phyloP scores from a whole-genome alignment of 2,888 invertebrate genomes.

The Mythimna ferrago region DNA sequence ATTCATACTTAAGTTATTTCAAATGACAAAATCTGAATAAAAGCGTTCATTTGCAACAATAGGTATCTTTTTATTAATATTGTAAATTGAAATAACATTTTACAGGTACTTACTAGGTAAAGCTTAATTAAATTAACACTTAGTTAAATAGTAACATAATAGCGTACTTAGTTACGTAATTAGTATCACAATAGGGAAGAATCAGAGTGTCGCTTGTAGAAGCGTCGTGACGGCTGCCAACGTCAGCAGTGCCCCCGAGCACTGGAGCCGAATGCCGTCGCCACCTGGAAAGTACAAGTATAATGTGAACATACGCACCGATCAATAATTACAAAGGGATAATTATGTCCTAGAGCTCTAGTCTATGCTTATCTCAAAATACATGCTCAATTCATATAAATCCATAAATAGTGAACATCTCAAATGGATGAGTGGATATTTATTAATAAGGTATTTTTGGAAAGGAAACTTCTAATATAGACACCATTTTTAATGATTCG shows the following conservation, averaged over 20 bases:
- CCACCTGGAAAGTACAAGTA: conserved; percentile 53
- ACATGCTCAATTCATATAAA: conserved; percentile 1
- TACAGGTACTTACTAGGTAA: conserved; percentile 58
- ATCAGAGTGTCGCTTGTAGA: conserved; percentile 52
- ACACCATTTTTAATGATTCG: neutral
- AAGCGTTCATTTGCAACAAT: conserved; percentile 46
- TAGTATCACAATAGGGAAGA: conserved; percentile 72
- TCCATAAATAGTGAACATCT: neutral
- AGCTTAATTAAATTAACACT: conserved; percentile 69
- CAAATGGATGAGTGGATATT: conserved; percentile 1
- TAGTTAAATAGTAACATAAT: conserved; percentile 55
- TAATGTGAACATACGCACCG: neutral
- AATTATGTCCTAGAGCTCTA: neutral
- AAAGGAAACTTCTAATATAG: neutral
- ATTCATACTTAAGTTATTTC: neutral
- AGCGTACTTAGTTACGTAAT: conserved; percentile 62
- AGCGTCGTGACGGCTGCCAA: conserved; percentile 53
- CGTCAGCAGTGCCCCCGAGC: conserved; percentile 62
- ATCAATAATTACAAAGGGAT: neutral
- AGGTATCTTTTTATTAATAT: conserved; percentile 57
- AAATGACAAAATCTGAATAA: conserved; percentile 25
- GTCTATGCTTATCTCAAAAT: neutral
- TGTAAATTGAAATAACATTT: conserved; percentile 44
- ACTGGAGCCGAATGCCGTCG: conserved; percentile 50
- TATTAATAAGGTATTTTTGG: neutral